Evolutionary conservation across 1,140 invertebrate species (phyloP).

Genomic region (Procambarus clarkii): DNA sequence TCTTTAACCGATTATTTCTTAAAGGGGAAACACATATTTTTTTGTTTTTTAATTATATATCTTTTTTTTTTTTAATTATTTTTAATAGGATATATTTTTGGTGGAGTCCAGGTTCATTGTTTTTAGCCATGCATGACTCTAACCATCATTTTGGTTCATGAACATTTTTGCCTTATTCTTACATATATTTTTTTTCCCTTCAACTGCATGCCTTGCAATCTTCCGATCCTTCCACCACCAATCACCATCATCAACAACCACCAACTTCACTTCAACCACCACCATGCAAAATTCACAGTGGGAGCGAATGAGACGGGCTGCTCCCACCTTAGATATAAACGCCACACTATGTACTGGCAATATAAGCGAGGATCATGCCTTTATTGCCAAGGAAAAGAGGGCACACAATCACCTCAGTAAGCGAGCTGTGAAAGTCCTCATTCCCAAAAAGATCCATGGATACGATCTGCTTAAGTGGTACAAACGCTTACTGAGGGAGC

Average conservation of each 20-base stretch:
- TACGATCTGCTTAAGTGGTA: constrained; percentile 14
- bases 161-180: not conserved
- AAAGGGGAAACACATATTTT: not conserved
- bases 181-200: not conserved
- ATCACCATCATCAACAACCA: constrained; percentile 8
- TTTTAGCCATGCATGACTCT: constrained; percentile 12
- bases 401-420: not conserved
- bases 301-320: constrained; percentile 27
- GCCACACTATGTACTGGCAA: no score
- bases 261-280: constrained; percentile 11
- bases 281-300: constrained; percentile 24
- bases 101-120: no score
- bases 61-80: not conserved
- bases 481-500: constrained; percentile 37
- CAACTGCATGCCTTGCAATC: constrained; percentile 36
- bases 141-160: not conserved
- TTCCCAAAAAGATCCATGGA: constrained; percentile 41
- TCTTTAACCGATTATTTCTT: not conserved
- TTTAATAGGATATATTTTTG: not conserved
- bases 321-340: not conserved
- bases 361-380: not conserved
- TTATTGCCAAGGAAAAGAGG: not conserved
- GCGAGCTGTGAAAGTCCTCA: constrained; percentile 13
- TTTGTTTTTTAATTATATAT: constrained; percentile 1
- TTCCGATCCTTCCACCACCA: constrained; percentile 8